Percentiles rank a stretch among this genome's conserved stretches.
Evolutionary conservation across 2,113 vertebrate species (phyloP).

Genomic region (Phylloscopus trochiloides): DNA sequence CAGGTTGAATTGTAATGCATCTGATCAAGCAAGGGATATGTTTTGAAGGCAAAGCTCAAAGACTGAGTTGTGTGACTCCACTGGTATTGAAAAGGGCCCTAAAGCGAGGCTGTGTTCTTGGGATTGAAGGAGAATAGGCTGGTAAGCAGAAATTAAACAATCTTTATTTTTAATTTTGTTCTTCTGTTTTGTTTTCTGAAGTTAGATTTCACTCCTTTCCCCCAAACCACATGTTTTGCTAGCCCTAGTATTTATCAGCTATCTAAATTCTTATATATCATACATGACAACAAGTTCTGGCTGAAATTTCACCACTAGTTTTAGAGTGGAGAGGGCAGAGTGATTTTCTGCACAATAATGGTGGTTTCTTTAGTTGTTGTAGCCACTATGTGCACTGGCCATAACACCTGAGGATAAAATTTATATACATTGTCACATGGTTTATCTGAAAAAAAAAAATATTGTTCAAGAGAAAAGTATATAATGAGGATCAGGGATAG

Average conservation of each 20-base stretch:
- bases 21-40: background rate
- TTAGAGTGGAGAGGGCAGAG: background rate
- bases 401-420: background rate
- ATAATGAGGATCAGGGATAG: slow-evolving; percentile 30
- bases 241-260: background rate
- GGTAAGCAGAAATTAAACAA: background rate
- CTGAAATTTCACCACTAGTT: background rate
- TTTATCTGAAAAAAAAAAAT: background rate
- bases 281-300: background rate
- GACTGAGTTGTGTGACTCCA: background rate
- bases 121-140: background rate
- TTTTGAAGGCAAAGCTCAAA: background rate
- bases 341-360: background rate
- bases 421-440: background rate
- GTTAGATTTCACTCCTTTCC: background rate
- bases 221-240: background rate
- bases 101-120: background rate
- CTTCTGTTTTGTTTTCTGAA: background rate
- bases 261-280: background rate
- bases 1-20: background rate
- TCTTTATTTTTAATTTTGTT: background rate
- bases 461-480: background rate
- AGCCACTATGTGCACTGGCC: background rate
- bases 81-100: background rate
- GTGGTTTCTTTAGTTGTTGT: background rate